Percentiles rank a stretch among this genome's conserved stretches.
Evolutionary conservation across 2,113 vertebrate genomes (phyloP).

Genomic region (Gopherus flavomarginatus): DNA sequence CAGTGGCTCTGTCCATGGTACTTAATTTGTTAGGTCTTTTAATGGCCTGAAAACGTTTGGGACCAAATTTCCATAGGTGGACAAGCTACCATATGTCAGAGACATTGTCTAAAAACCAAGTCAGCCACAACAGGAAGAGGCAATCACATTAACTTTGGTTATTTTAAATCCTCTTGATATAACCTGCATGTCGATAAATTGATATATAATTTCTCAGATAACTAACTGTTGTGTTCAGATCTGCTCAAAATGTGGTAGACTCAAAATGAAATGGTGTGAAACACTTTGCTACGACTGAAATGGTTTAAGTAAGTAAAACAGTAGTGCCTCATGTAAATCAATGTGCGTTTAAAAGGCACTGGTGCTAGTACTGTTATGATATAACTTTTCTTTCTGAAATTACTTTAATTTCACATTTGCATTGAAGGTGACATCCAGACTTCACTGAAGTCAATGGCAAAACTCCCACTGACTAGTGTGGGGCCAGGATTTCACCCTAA

Average conservation of each 20-base stretch:
- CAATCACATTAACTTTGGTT: background rate
- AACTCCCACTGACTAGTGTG: background rate
- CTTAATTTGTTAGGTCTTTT: background rate
- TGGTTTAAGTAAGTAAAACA: background rate
- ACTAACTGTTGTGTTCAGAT: background rate
- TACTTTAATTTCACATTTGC: background rate
- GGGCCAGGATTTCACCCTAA: background rate
- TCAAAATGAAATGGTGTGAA: background rate
- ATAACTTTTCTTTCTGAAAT: background rate
- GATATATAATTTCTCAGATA: background rate
- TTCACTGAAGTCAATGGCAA: background rate
- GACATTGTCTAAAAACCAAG: background rate
- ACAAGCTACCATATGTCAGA: background rate
- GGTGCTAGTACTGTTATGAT: background rate
- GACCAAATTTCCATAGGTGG: background rate
- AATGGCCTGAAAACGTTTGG: background rate
- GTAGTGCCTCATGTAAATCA: background rate
- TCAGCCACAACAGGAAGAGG: background rate
- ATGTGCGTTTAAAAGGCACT: background rate
- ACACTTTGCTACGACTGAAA: background rate
- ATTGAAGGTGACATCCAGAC: background rate
- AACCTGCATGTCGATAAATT: background rate
- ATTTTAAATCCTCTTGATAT: background rate
- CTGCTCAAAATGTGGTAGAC: background rate
- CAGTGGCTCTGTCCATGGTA: background rate